Percentiles rank a stretch among this genome's conserved stretches.
phyloP scores from a whole-genome alignment of 2,113 vertebrate genomes.

The Entelurus aequoreus region DNA sequence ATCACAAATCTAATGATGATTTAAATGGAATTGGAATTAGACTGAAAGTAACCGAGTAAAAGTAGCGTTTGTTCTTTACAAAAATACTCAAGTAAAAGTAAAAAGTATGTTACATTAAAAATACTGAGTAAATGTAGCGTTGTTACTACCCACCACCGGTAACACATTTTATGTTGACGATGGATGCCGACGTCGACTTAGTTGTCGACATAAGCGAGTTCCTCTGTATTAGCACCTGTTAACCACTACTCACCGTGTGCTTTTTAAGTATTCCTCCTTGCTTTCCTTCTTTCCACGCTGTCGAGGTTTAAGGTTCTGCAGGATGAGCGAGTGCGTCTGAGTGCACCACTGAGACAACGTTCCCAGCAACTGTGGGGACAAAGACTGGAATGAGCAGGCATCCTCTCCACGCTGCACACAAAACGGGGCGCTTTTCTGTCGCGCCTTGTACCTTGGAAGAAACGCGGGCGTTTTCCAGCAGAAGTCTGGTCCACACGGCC shows the following conservation, averaged over 20 bases:
- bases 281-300: conserved; percentile 95
- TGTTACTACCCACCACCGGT: no score
- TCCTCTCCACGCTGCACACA: neutral
- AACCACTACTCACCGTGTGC: conserved; percentile 80
- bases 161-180: no score
- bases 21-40: no score
- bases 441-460: conserved; percentile 78
- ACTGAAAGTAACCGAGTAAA: no score
- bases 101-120: no score
- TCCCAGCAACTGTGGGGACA: conserved; percentile 78
- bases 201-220: neutral
- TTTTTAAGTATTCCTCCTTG: conserved; percentile 97
- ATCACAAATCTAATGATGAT: no score
- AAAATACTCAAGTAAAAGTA: no score
- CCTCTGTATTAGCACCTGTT: neutral
- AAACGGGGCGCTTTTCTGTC: neutral
- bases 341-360: conserved; percentile 98
- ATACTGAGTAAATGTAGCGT: no score
- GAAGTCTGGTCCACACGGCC: conserved; percentile 91
- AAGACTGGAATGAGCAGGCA: conserved; percentile 3
- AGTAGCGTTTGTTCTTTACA: no score
- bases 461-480: conserved; percentile 92
- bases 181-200: neutral
- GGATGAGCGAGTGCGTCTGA: conserved; percentile 95
- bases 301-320: conserved; percentile 96